Base-by-base conservation (phyloP, 2,797 vertebrate genomes). In the Syngnathus rostellatus region DNA sequence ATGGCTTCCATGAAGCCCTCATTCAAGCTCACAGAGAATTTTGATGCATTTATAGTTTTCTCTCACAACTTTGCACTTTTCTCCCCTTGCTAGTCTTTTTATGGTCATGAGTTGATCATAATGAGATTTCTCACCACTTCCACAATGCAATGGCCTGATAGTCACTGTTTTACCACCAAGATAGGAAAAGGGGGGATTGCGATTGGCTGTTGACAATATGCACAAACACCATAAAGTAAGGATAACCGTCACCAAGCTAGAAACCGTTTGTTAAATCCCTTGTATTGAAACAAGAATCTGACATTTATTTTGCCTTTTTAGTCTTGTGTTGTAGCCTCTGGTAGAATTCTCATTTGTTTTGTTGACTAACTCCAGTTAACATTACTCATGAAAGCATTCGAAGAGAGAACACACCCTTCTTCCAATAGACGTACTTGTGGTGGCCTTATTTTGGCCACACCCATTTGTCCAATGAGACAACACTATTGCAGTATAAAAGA, bases 141-240 rank as follows among this genome's bases (percentile, higher is more conserved):
- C 2, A 23, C 41, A 16, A 8, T 6, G 37, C 64, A 53, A 53
- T 58, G 39, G 39, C 45, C 48, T 40, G 39, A 25, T 12, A 67
- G 31, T 38, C 6, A 11, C 19, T 40, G 31, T 68, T 77, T 81
- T 72, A 54, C 46, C 62, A 11, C 11, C 3, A 41, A 73, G 77
- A 65, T 69, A 11, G 57, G 8, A 40, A 37, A 37, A 67, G 4
- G 5, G 16, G 19, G 45, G 12, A 9, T 10, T 54, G 38, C 63
- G 19, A 61, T 57, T 77, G 65, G 67, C 61, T 51, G 31, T 59
- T 48, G 43, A 6, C 14, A 64, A 19, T 14, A 16, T 62, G 23
- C 19, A 53, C 61, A 71, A 75, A 70, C 46, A 19, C 8, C 62
- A 72, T 50, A 21, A 58, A 16, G 12, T 11, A 37, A 14, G 23